Base-by-base conservation (phyloP, 2,888 invertebrate genomes). In the Aporophyla nigra region DNA sequence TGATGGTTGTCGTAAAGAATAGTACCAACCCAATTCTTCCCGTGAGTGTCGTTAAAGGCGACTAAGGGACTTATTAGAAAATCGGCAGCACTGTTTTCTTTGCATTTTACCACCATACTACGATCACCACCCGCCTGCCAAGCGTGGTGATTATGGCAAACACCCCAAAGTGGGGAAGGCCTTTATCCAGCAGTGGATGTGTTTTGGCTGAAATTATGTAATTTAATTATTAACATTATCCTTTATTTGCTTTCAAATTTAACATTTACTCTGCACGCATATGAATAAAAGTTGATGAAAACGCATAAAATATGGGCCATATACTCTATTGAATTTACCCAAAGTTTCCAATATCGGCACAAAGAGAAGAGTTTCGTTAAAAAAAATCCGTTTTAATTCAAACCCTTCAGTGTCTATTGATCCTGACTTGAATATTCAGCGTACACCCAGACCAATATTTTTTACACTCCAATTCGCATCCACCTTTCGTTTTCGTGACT, bases 401-500 rank as follows among this genome's bases (percentile, higher is more conserved):
- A 84, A 82, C 80, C 86, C 85, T 84, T 85, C 88, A 88, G 85
- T 87, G 84, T 88, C 84, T 87, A 89, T 91, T 90, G 90, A 90
- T 91, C 88, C 86, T 82, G 78, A 87, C 84, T 89, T 89, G 89
- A 91, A 90, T 91, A 92, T 90, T 91, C 89, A 88, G 87, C 81
- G 86, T 85, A 68, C 84, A 87, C 81, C 86, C 84, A 87, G 80
- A 87, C 89, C 90, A 89, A 91, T 91, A 92, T 90, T 91, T 92
- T 92, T 91, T 88, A 89, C 88, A 90, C 87, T 84, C 88, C 90
- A 91, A 89, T 92, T 91, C 90, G 71, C 86, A 89, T 89, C 87
- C 80, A 90, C 92, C 90, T 90, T 90, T 90, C 88, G 87, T 88
- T 87, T 92, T 90, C 91, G 91, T 92, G 92, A 91, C 91, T 86